phyloP scores from a whole-genome alignment of 2,113 vertebrate species.

The Phoxinus phoxinus region DNA sequence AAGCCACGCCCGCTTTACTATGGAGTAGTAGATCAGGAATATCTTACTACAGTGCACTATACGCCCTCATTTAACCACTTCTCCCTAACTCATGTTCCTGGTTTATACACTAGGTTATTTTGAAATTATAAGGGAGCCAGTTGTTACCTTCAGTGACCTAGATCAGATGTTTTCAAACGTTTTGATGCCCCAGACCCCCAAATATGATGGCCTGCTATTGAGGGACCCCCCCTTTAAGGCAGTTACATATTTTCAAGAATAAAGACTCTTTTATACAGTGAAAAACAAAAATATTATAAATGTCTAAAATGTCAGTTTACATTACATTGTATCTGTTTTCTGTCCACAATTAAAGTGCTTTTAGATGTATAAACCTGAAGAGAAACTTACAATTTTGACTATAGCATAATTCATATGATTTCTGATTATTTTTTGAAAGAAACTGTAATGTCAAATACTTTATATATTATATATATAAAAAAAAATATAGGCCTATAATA shows the following conservation, averaged over 20 bases:
- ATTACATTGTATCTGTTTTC: not conserved
- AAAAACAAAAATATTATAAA: not conserved
- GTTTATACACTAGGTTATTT: not conserved
- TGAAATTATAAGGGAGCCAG: not conserved
- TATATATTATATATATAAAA: not conserved
- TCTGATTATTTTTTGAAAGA: not conserved
- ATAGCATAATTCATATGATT: not conserved
- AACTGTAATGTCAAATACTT: not conserved
- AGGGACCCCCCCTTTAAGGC: not conserved
- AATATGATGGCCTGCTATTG: not conserved
- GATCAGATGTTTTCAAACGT: too few species aligned
- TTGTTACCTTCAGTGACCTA: not conserved
- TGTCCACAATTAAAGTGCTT: not conserved
- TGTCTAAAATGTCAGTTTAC: not conserved
- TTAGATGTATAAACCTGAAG: not conserved
- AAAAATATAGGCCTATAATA: not conserved
- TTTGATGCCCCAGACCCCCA: not conserved
- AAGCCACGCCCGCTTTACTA: slow-evolving; percentile 40
- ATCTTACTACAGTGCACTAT: not conserved
- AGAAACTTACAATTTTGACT: not conserved
- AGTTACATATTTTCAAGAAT: not conserved
- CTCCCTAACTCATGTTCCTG: not conserved
- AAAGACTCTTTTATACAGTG: not conserved
- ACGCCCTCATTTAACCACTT: not conserved
- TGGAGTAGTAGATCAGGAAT: not conserved